A percentile compares a stretch with the other conserved stretches of the same genome.
phyloP scores from a whole-genome alignment of 2,113 vertebrate genomes.

The Chloroceryle aenea region DNA sequence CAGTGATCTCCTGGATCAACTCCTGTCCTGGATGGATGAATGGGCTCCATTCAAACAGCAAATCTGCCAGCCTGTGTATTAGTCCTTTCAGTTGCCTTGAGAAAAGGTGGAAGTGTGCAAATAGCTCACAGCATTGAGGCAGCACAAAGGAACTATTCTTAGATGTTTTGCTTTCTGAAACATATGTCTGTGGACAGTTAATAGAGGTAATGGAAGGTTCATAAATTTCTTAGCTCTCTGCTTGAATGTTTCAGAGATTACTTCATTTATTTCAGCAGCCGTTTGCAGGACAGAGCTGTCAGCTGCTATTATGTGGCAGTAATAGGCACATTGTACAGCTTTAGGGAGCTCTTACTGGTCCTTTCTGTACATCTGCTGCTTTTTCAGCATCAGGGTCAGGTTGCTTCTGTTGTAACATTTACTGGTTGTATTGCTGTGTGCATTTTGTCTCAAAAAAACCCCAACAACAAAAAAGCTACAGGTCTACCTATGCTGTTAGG shows the following conservation, averaged over 20 bases:
- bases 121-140: neutral
- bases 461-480: too few species aligned
- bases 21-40: neutral
- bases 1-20: neutral
- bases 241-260: neutral
- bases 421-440: neutral
- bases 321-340: neutral
- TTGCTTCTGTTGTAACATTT: neutral
- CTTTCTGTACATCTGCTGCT: neutral
- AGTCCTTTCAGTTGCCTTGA: neutral
- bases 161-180: neutral
- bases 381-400: neutral
- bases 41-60: neutral
- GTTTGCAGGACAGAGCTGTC: neutral
- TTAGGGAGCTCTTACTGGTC: neutral
- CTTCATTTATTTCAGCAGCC: neutral
- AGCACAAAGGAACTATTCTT: neutral
- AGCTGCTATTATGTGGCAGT: neutral
- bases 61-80: neutral
- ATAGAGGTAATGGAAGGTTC: neutral
- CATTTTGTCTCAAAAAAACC: neutral
- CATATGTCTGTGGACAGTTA: constrained; percentile 5
- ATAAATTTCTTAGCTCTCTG: neutral
- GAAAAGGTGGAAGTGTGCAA: neutral
- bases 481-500: neutral